Evolutionary conservation across 2,113 vertebrate genomes (phyloP).

Genomic region (Aegithalos caudatus): DNA sequence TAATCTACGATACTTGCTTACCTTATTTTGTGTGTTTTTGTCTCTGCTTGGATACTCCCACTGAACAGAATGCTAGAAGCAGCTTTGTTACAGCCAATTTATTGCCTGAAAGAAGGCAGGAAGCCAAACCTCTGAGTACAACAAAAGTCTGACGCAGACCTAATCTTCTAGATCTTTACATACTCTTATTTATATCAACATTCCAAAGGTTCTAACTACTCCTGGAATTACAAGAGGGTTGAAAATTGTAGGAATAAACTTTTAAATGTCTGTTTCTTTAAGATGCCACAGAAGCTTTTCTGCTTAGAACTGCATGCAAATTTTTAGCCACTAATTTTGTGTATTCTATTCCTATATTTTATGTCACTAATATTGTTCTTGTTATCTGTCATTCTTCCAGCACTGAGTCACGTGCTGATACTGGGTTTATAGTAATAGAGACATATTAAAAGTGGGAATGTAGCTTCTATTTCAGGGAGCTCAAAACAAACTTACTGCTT

Average conservation of each 20-base stretch:
- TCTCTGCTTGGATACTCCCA: neutral
- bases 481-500: neutral
- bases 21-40: neutral
- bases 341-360: neutral
- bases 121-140: slow-evolving; percentile 14
- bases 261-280: neutral
- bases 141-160: neutral
- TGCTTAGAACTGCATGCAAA: neutral
- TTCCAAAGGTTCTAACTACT: neutral
- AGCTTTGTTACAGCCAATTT: slow-evolving; percentile 33
- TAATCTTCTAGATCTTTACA: neutral
- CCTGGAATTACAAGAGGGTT: neutral
- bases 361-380: neutral
- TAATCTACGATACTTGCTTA: neutral
- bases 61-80: neutral
- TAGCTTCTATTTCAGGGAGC: neutral
- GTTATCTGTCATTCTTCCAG: neutral
- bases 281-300: neutral
- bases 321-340: neutral
- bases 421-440: neutral
- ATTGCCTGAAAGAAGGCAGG: slow-evolving; percentile 28
- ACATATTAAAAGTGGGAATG: neutral
- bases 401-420: neutral
- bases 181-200: neutral
- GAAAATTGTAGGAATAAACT: neutral